These are phyloP conservation scores for Clunio marinus DNA, from an alignment of 2,888 invertebrate species.

Conservation along the genomic window DNA sequence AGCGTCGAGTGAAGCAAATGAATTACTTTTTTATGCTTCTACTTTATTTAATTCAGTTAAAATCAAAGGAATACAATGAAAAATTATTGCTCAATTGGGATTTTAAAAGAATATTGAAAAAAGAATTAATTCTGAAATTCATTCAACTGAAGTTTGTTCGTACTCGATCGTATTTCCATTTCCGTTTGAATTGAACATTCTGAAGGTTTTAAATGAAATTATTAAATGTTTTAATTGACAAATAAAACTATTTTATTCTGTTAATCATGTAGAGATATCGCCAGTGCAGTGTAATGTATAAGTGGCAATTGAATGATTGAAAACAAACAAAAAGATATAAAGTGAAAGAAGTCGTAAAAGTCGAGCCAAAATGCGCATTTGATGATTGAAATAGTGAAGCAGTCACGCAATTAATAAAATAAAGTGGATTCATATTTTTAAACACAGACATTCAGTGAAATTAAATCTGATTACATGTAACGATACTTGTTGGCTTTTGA, in stretches of 20 bases:
- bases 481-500: too few species aligned
- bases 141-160: not conserved
- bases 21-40: not conserved
- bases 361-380: too few species aligned
- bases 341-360: too few species aligned
- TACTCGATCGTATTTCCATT: not conserved
- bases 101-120: not conserved
- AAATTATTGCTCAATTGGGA: not conserved
- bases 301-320: too few species aligned
- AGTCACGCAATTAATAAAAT: too few species aligned
- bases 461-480: too few species aligned
- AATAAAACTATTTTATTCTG: not conserved
- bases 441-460: too few species aligned
- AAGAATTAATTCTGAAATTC: not conserved
- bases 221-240: conserved; percentile 19
- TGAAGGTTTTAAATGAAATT: not conserved
- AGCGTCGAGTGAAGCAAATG: too few species aligned
- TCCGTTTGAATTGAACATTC: not conserved
- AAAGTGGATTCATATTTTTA: too few species aligned
- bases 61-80: conserved; percentile 6
- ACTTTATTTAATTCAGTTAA: not conserved
- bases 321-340: too few species aligned
- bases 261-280: not conserved
- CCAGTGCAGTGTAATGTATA: too few species aligned
- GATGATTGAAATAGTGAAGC: too few species aligned